Base-by-base conservation (phyloP, 2,888 invertebrate species). In the Ophion ventricosus region DNA sequence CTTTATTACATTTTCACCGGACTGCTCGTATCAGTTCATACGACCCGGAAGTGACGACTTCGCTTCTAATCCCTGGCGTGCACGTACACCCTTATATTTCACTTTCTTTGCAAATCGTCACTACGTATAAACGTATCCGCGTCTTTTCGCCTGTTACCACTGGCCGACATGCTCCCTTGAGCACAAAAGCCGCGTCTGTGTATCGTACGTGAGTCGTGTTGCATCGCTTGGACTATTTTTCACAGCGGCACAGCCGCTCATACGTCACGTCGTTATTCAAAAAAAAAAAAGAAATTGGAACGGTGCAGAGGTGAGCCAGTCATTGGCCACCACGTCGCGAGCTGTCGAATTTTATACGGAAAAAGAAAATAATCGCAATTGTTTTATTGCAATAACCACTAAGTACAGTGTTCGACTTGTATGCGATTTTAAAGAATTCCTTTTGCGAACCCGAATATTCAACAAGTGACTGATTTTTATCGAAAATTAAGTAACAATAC, bases 31-130 rank as follows among this genome's bases (percentile, higher is more conserved):
- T 79, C 75, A 75, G 70, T 66, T 56, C n/a, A 56, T n/a, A 25
- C 57, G 82, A 75, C 82, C 81, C 84, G 84, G 84, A 84, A 84
- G 64, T 79, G 54, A 17, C 4, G 57, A 72, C 72, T 75, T 66
- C 61, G 54, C 54, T 78, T 70, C 75, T 66, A 63, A 76, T 72
- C 74, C 75, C 54, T 20, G 35, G 14, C n/a, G 54, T 66, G 5
- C 23, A 69, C 59, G 67, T 59, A 43, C 70, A 40, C 70, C 61
- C 56, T 56, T 49, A 49, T 49, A 49, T 14, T 49, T 49, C 14
- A 49, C 56, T 40, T 73, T 61, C 56, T 69, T 67, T 56, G n/a
- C 40, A 35, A 35, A 40, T 70, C 56, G 49, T n/a, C 23, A 35
- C 72, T 64, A 64, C 43, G 63, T 56, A 40, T 56, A 67, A 20